Conservation (phyloP, 2,888 invertebrate genomes). For the Scaptomyza tumidula region DNA sequence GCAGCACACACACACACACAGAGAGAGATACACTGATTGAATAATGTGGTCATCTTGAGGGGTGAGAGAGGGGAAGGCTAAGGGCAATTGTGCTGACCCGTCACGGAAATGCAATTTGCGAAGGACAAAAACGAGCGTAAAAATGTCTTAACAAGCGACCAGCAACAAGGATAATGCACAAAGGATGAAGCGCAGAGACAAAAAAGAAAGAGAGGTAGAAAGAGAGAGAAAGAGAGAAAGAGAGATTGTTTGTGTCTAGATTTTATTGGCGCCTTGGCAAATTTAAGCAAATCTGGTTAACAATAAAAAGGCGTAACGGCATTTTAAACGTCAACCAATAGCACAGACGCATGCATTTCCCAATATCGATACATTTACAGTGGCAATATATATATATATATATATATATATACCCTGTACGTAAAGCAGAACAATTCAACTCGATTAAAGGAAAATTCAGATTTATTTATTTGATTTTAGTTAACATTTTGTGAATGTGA, state of each 20-base stretch:
- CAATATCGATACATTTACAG: no score
- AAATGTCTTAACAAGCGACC: constrained; percentile 73
- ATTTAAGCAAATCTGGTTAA: constrained; percentile 48
- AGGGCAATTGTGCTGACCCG: constrained; percentile 43
- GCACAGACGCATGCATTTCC: constrained; percentile 8
- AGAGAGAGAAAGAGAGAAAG: neutral
- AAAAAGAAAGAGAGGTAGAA: neutral
- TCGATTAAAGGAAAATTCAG: neutral
- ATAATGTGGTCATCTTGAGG: constrained; percentile 60
- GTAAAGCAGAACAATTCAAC: neutral
- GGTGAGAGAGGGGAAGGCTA: neutral
- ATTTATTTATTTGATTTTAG: neutral
- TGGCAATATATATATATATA: no score
- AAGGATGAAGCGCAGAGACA: constrained; percentile 11
- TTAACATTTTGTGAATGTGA: neutral
- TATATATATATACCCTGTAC: neutral
- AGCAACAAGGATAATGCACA: constrained; percentile 44
- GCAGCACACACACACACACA: constrained; percentile 3
- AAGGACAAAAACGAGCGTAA: constrained; percentile 65
- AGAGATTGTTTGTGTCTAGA: constrained; percentile 53
- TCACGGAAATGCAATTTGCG: constrained; percentile 81
- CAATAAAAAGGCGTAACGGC: constrained; percentile 72
- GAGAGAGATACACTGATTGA: constrained; percentile 62
- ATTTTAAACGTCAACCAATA: constrained; percentile 31
- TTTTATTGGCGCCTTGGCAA: constrained; percentile 72